Evolutionary conservation across 1,140 invertebrate species (phyloP).

Genomic region (Aphis craccivora): DNA sequence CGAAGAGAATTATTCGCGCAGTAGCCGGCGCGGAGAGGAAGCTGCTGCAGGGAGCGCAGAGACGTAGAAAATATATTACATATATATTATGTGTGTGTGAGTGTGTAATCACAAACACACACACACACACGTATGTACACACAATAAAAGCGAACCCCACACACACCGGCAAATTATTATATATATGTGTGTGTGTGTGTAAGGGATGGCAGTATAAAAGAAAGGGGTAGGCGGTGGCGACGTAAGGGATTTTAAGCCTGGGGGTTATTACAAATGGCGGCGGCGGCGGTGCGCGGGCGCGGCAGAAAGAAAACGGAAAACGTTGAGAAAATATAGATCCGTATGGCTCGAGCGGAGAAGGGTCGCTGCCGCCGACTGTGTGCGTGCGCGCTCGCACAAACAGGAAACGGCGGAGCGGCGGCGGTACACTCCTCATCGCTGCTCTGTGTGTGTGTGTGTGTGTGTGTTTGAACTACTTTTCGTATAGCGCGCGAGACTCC

Average conservation of each 20-base stretch:
- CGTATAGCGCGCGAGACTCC: neutral
- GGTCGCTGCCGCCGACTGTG: neutral
- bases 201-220: conserved; percentile 6
- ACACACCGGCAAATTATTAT: neutral
- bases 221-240: conserved; percentile 47
- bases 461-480: conserved; percentile 47
- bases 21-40: neutral
- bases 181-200: neutral
- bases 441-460: no score
- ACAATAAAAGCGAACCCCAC: conserved; percentile 25
- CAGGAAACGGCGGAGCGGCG: conserved; percentile 45
- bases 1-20: conserved; percentile 27
- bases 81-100: neutral
- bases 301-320: conserved; percentile 55
- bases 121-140: neutral
- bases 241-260: conserved; percentile 57
- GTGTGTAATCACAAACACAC: neutral
- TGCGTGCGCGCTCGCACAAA: conserved; percentile 22
- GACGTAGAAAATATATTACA: conserved; percentile 15
- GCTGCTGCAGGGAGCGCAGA: neutral
- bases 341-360: neutral
- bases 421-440: neutral
- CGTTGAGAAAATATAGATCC: conserved; percentile 55
- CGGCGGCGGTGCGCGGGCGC: conserved; percentile 32
- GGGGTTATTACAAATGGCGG: conserved; percentile 57